Evolutionary conservation across 2,888 invertebrate genomes (phyloP), one percentile per base, ranked within the genome.

Genomic region (Bruchidius siliquastri): DNA sequence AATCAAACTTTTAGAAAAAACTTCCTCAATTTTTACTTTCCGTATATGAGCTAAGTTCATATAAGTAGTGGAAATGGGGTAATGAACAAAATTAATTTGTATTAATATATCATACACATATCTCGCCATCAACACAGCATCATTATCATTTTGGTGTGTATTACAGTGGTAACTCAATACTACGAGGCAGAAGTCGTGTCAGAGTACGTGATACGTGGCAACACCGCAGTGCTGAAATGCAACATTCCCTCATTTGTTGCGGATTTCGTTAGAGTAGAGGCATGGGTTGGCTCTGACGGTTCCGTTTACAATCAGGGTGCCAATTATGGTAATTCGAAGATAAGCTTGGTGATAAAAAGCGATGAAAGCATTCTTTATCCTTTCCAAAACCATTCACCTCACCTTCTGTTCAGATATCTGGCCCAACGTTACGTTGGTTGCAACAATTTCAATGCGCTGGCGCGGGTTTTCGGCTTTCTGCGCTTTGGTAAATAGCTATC

Each of bases 221-320:
- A 96, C 85, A 92, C 94, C 32, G 96, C 95, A 18, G 93, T 96
- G 74, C 88, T 96, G 70, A 95, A 95, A 87, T 96, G 96, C 88
- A 95, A 94, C 83, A 95, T 96, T 82, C 96, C 96, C 30, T 94
- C 94, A 78, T 96, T 96, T 86, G 95, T 96, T 74, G 93, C 94
- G 69, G 96, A 97, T 88, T 97, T 96, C 87, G 94, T 97, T 72
- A 92, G 92, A 85, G 96, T 97, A 72, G 93, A 94, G 85, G 92
- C 94, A 77, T 96, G 96, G 96, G 87, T 88, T 76, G 90, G 89
- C 79, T 88, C 89, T 79, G 90, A 90, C 79, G 91, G 90, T 79
- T 90, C 91, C 81, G 91, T 92, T 87, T 94, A 92, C 86, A 88
- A 91, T 83, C 91, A 91, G 79, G 89, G 90, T 81, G 89, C 90